Base-by-base conservation (phyloP, 2,113 vertebrate genomes). In the Elgaria multicarinata region DNA sequence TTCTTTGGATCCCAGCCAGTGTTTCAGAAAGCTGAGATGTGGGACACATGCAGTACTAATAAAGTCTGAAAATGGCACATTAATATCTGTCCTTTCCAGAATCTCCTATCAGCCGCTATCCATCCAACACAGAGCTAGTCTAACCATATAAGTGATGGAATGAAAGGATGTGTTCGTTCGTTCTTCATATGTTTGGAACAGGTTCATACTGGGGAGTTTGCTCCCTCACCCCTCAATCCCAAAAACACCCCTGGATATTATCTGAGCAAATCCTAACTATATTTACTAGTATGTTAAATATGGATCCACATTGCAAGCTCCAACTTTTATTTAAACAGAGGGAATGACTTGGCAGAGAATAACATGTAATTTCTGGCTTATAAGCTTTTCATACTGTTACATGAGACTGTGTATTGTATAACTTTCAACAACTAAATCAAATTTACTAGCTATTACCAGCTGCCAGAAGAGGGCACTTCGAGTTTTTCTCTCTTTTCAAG, bases 401-500 rank as follows among this genome's bases (percentile, higher is more conserved):
- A 20, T 55, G 1, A 44, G 53, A 82, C 89, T 14, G 20, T 67
- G 46, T 42, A 12, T 67, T 0, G 64, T 33, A 18, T 13, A 0
- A 0, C 4, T 0, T 77, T 72, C 28, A 33, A 67, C 26, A 0
- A 13, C 18, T 4, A 0, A 75, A 88, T 91, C 71, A 7, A 2
- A 71, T 0, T 82, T 81, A 22, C 6, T 4, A 0, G 85, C 88
- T 89, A 87, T 20, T 55, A 74, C 7, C 33, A 69, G 4, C 6
- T 79, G 88, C 93, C 96, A 92, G 90, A n/a, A 94, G 96, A 94
- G 95, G 95, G 95, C 95, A 78, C 93, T 91, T 94, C 3, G 55
- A 90, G 81, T 85, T 93, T 92, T 92, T 75, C 33, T 39, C 44
- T 89, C 44, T 78, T 58, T 18, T 55, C 77, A 83, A 87, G 62